Base-by-base conservation (phyloP, 2,888 invertebrate genomes). In the Coecobrya sp. region DNA sequence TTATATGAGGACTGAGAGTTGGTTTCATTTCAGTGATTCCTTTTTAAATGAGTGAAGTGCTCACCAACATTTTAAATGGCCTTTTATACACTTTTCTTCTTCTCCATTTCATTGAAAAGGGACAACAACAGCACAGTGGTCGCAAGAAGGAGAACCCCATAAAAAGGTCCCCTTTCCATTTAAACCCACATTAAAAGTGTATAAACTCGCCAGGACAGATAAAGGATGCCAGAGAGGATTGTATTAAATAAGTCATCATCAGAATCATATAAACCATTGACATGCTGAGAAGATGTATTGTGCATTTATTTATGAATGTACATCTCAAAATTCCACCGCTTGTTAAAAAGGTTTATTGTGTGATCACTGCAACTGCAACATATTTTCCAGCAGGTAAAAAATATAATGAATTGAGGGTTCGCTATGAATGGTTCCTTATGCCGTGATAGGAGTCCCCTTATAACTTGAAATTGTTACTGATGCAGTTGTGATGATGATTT, bases 41-140 rank as follows among this genome's bases (percentile, higher is more conserved):
- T 42, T 73, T 73, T 73, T n/a, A 73, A 45, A 49, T 11, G 62
- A 76, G 36, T 70, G 5, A 79, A 79, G 76, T 79, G 19, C 49
- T 79, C 25, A 49, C 76, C 7, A 25, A 68, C 68, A 68, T 30
- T 68, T 30, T 68, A 68, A 68, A 68, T 68, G 30, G 68, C 27
- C n/a, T 30, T 68, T 68, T 30, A 68, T 68, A n/a, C 68, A 30
- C 30, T 68, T 27, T 13, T 36, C 11, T 65, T 25, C 11, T 25
- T 65, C 68, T 30, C 36, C 30, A 68, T 68, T 30, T 68, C 30
- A 36, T 68, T 16, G 30, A 68, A 36, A 68, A 68, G n/a, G 68
- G 30, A 65, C 27, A 65, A 11, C 27, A 65, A 27, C 2, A 65
- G 11, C 27, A 49, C 49, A 4, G 7, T 68, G 30, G 68, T 68